Base-by-base conservation (phyloP, 1,140 invertebrate species). In the Hypsibius dujardini region DNA sequence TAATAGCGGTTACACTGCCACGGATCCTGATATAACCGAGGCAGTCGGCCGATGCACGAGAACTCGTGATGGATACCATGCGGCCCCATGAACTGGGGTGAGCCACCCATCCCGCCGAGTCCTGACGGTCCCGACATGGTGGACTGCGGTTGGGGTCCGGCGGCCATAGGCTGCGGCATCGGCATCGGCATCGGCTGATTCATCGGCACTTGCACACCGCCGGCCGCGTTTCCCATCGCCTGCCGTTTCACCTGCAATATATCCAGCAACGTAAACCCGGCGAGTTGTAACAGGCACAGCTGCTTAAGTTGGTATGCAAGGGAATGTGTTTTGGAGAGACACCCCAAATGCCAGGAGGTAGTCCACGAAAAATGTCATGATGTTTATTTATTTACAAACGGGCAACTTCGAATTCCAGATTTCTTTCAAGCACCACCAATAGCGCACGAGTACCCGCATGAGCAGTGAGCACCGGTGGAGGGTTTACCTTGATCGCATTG, bases 1-100 rank as follows among this genome's bases (percentile, higher is more conserved):
- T 67, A 67, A 42, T 67, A 67, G 12, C 62, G 62, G 12, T 3
- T 67, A 67, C 62, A 67, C 62, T 15, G 12, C 62, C 62, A 67
- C 3, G 62, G 62, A 67, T 67, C 62, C 42, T 67, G 62, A 42
- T 67, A 67, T 42, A 67, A 42, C 12, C 62, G 62, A 12, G 62
- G 62, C 42, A 67, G 62, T 67, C 62, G 62, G 3, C 62, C 62
- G 3, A 67, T 42, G 45, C 62, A 67, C 12, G 62, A 67, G 42
- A 67, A 67, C 42, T 67, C 62, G 3, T 67, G 62, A 3, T 67
- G 62, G 12, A 67, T 67, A 15, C 62, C 62, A 12, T 12, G 62
- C 45, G 62, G 62, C 42, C 62, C 62, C 62, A 67, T 67, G 42
- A 67, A 67, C 12, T 12, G 62, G 12, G 62, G 62, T 42, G 12